Evolutionary conservation across 1,140 invertebrate genomes (phyloP), one percentile per base, ranked within the genome.

Genomic region (Achatina immaculata): DNA sequence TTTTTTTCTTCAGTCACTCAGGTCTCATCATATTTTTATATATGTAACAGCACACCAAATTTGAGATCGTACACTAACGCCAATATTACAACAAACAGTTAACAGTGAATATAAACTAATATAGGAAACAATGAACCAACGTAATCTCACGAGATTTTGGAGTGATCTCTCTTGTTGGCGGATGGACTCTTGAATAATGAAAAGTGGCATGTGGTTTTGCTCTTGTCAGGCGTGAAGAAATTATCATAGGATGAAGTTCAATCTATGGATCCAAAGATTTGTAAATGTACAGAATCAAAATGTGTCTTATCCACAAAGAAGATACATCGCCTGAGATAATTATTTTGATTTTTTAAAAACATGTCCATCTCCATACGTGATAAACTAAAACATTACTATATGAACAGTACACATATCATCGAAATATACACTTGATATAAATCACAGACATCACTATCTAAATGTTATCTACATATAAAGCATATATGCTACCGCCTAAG

Each of bases 211-310:
- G 45, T 21, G 51, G 19, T 51, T 45, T 48, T 2, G 58, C n/a
- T 78, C 65, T 66, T 24, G 42, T 40, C 34, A 42, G 65, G 1
- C 65, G 36, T 24, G 65, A 45, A 0, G 65, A 9, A 1, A 78
- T 28, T 7, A 78, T 78, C 11, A 31, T 36, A 28, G 76, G 76
- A 48, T 78, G 58, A n/a, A 78, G 31, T 42, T 78, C 76, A 51
- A 78, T 78, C 76, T 78, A 65, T 42, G 68, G 68, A 43, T 51
- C 11, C 11, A 11, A 51, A 11, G 24, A 51, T 24, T 14, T 51
- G 48, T n/a, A n/a, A n/a, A n/a, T n/a, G 24, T 24, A 51, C 48
- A 51, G 48, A 24, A 24, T 51, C 24, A 51, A 24, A 14, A 51
- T 24, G 11, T 51, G 48, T 11, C 24, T 51, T 51, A 51, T n/a